phyloP scores from a whole-genome alignment of 2,888 invertebrate genomes.

The Thecocarcelia acutangulata region DNA sequence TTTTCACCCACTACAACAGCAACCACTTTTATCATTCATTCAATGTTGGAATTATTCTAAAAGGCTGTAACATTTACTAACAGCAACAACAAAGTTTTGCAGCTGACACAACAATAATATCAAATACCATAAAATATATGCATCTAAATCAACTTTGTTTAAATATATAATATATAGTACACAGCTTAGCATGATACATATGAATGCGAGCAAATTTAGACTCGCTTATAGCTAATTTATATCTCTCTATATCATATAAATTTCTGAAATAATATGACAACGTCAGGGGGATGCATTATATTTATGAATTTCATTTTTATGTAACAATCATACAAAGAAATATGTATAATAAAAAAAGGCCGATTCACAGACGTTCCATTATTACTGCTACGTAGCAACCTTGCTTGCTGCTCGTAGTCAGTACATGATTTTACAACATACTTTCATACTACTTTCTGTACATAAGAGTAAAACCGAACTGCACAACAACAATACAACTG shows the following conservation, averaged over 20 bases:
- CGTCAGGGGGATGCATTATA: constrained; percentile 27
- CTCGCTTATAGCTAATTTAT: too few species aligned
- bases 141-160: constrained; percentile 69
- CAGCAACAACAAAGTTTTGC: constrained; percentile 8
- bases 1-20: constrained; percentile 35
- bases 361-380: constrained; percentile 31
- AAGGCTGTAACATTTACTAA: constrained; percentile 60
- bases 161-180: constrained; percentile 28
- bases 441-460: constrained; percentile 2
- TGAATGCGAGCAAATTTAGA: too few species aligned
- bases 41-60: constrained; percentile 43
- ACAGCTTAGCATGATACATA: constrained; percentile 1
- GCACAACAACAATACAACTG: constrained; percentile 48
- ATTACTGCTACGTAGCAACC: constrained; percentile 31
- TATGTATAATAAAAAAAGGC: constrained; percentile 35
- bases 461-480: constrained; percentile 47
- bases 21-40: constrained; percentile 56
- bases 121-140: constrained; percentile 67
- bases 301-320: constrained; percentile 25
- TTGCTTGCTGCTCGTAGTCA: constrained; percentile 9
- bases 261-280: constrained; percentile 10
- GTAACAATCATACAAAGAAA: constrained; percentile 3
- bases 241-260: background rate
- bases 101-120: constrained; percentile 22
- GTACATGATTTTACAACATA: constrained; percentile 1